phyloP scores from a whole-genome alignment of 2,888 invertebrate genomes.

The Sylvicola cinctus region DNA sequence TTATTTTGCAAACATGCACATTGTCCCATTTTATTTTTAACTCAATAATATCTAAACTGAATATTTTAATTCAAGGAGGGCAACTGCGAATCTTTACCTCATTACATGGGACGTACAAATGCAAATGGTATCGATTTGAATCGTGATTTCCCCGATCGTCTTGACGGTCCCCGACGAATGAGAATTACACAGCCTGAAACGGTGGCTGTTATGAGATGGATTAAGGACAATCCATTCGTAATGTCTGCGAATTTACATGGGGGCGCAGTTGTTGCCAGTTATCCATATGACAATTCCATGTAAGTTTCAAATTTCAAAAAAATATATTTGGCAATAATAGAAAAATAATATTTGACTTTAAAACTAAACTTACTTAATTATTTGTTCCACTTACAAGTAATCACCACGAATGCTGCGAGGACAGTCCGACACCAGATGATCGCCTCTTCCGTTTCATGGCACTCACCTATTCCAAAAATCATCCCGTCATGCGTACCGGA shows the following conservation, averaged over 20 bases:
- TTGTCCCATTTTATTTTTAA: no score
- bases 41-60: neutral
- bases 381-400: constrained; percentile 12
- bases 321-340: neutral
- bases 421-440: constrained; percentile 67
- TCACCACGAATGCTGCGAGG: constrained; percentile 42
- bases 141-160: constrained; percentile 84
- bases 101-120: constrained; percentile 58
- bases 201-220: constrained; percentile 73
- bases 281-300: constrained; percentile 82
- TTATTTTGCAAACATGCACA: no score
- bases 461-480: constrained; percentile 47
- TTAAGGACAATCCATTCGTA: constrained; percentile 68
- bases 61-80: constrained; percentile 42
- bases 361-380: no score
- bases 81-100: constrained; percentile 44
- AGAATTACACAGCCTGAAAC: constrained; percentile 68
- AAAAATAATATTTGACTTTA: neutral
- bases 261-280: constrained; percentile 94
- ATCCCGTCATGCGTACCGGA: constrained; percentile 56
- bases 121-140: constrained; percentile 67
- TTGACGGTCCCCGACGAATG: constrained; percentile 27
- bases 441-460: constrained; percentile 60
- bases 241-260: constrained; percentile 88
- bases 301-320: constrained; percentile 21